A percentile compares a stretch with the other conserved stretches of the same genome.
Evolutionary conservation across 1,140 invertebrate species (phyloP).

Genomic region (Dufourea novaeangliae): DNA sequence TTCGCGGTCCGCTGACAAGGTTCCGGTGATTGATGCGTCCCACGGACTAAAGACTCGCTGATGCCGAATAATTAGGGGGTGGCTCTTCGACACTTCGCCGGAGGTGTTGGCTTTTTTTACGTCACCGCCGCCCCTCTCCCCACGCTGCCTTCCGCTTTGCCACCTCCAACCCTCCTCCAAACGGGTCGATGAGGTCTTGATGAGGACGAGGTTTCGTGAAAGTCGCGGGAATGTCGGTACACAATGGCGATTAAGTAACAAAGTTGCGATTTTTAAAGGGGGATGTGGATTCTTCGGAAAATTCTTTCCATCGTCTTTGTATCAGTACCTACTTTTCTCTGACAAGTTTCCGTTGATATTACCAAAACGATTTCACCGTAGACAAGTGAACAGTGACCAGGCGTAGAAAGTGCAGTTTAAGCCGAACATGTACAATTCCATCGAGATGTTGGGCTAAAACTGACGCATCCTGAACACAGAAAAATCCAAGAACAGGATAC

Average conservation of each 20-base stretch:
- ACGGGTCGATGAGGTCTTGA: conserved; percentile 1
- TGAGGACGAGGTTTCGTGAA: conserved; percentile 2
- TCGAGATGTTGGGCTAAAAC: background rate
- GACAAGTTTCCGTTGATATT: no score
- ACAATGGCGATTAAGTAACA: conserved; percentile 41
- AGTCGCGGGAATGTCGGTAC: conserved; percentile 30
- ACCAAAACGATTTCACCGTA: no score
- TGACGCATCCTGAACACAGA: background rate
- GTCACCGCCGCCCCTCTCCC: background rate
- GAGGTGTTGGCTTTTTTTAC: conserved; percentile 69
- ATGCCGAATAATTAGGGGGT: conserved; percentile 70
- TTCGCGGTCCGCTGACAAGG: conserved; percentile 55
- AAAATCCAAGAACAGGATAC: background rate
- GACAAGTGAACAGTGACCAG: no score
- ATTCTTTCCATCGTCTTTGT: no score
- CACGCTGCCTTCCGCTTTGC: background rate
- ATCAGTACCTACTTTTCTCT: no score
- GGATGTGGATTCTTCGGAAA: background rate
- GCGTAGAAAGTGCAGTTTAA: no score
- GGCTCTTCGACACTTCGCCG: conserved; percentile 68
- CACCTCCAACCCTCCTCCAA: background rate
- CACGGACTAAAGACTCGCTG: conserved; percentile 68
- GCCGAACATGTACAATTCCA: no score
- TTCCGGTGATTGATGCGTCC: conserved; percentile 67
- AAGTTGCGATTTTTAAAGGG: conserved; percentile 46